Base-by-base conservation (phyloP, 2,797 vertebrate species). In the Acanthornis magna region DNA sequence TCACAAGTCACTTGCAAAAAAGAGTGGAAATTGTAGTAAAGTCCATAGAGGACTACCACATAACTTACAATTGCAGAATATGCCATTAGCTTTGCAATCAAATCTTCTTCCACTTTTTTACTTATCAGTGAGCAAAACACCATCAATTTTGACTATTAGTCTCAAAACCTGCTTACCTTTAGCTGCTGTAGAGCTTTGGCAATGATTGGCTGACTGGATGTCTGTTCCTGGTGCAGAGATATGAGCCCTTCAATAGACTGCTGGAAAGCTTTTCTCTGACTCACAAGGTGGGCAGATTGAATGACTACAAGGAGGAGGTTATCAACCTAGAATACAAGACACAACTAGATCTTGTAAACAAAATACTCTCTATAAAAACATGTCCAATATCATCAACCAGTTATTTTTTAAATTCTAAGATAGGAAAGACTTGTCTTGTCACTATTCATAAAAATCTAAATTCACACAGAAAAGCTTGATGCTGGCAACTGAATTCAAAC, bases 151-250 rank as follows among this genome's bases (percentile, higher is more conserved):
- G 17, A 70, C 19, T 29, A 30, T 65, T 21, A 36, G 70, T 61
- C 29, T 67, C 18, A 3, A 58, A 62, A 32, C 32, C 1, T 13
- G 9, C 36, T 15, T 96, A 99, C 99, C 98, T 99, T 99, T 21
- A 99, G 98, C 95, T 99, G 98, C 76, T 99, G 98, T 55, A 99
- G 96, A 84, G 99, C 99, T 48, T 97, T 98, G n/a, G 99, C 99
- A 1, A 99, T 99, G 85, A 99, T 97, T 8, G 99, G 99, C 94
- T 99, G 99, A 88, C 99, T 99, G n/a, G 99, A 99, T 9, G 99
- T 99, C 97, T 99, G 99, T 79, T 99, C 99, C 50, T 99, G 98
- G 91, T 97, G 98, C 11, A 99, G 98, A n/a, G 98, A 98, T 73
- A 99, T 93, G 29, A 99, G 98, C 21, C 99, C 99, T 95, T 99